Evolutionary conservation across 2,797 vertebrate genomes (phyloP).

Genomic region (Premnoplex brunnescens): DNA sequence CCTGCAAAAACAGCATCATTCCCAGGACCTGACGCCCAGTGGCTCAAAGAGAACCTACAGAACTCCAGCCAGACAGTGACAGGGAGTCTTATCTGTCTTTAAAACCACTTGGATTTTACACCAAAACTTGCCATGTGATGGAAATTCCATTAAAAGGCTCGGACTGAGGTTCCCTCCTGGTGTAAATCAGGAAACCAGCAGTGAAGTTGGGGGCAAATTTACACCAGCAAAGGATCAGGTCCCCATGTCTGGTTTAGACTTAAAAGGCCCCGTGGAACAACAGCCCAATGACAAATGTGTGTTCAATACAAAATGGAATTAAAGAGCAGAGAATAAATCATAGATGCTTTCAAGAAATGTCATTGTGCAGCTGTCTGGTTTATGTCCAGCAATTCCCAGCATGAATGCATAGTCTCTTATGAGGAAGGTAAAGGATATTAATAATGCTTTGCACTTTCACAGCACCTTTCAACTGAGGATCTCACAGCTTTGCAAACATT

Average conservation of each 20-base stretch:
- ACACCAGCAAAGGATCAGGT: not conserved
- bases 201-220: not conserved
- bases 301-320: slow-evolving; percentile 69
- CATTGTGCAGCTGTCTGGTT: slow-evolving; percentile 68
- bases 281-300: slow-evolving; percentile 52
- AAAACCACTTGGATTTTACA: slow-evolving; percentile 21
- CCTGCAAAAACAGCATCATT: not conserved
- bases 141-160: not conserved
- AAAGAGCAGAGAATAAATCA: slow-evolving; percentile 69
- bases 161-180: not conserved
- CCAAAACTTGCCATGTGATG: not conserved
- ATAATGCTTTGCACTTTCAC: slow-evolving; percentile 60
- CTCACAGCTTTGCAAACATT: slow-evolving; percentile 64
- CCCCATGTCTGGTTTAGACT: slow-evolving; percentile 4
- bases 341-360: slow-evolving; percentile 69
- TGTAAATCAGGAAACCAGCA: slow-evolving; percentile 12
- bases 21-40: not conserved
- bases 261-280: slow-evolving; percentile 3
- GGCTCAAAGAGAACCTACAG: not conserved
- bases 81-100: slow-evolving; percentile 28
- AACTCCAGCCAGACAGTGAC: not conserved
- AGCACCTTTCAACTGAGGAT: slow-evolving; percentile 65
- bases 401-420: slow-evolving; percentile 35
- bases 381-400: slow-evolving; percentile 60
- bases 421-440: slow-evolving; percentile 63